Base-by-base conservation (phyloP, 2,888 invertebrate species). In the Acrobasis consociella region DNA sequence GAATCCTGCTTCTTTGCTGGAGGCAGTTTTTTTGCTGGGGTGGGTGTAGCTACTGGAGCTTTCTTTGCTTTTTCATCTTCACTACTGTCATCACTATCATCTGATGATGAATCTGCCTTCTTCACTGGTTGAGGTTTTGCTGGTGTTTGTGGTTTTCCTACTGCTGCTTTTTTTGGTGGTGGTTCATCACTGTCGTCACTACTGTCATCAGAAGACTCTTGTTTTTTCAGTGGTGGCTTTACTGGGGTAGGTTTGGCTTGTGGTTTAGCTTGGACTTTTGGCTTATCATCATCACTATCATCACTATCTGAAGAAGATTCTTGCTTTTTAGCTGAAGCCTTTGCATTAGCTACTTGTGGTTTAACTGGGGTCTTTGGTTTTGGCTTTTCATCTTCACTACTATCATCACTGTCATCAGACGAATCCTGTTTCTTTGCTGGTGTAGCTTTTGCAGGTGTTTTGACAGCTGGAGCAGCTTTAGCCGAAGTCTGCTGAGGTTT, bases 151-250 rank as follows among this genome's bases (percentile, higher is more conserved):
- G 63, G 62, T 66, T 70, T 81, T 61, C 70, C 71, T 65, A 69
- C 69, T 56, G 37, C 9, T n/a, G 37, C n/a, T 15, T 46, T 58
- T 72, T 68, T 77, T 62, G 69, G 67, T 58, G 69, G 69, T 67
- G 92, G 91, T 63, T 87, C 86, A 37, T 86, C 86, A 69, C 89
- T 89, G 53, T 80, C 80, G 50, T 85, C 84, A 38, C 17, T 17
- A 60, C 42, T 42, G 42, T 89, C 89, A 22, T 88, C 87, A 66
- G 88, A 87, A 11, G 83, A 82, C 9, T 82, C 82, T 50, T 83
- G 81, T 69, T 86, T 84, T 72, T 86, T 84, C 2, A 7, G 31
- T 5, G 31, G 31, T 31, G 7, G 5, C 55, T 81, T 77, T 10
- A 65, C 67, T 51, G 76, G 66, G 69, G 75, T 13, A 71, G 75